These are phyloP conservation scores for Osmerus eperlanus DNA, from an alignment of 2,113 vertebrate genomes.

Conservation along the genomic window DNA sequence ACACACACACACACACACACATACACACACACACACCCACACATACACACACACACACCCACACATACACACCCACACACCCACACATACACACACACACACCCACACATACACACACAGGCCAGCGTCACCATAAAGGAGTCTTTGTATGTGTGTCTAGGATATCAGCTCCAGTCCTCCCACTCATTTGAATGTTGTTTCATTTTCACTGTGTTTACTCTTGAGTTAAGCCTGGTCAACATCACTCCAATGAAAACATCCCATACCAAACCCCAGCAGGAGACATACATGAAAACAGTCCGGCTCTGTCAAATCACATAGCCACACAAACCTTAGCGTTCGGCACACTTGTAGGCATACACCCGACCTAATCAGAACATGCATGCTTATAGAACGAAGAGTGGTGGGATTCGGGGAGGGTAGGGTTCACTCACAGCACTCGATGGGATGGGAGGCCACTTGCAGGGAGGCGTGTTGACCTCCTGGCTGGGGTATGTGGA, in stretches of 20 bases:
- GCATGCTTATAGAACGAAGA: not conserved
- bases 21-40: conserved; percentile 3
- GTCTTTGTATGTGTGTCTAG: conserved; percentile 34
- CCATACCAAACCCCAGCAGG: conserved; percentile 18
- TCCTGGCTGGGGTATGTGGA: conserved; percentile 87
- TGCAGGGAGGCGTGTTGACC: conserved; percentile 87
- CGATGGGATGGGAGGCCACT: conserved; percentile 89
- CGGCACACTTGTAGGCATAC: not conserved
- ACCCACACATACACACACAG: conserved; percentile 24
- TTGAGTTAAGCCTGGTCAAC: conserved; percentile 45
- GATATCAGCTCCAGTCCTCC: conserved; percentile 24
- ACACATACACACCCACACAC: too few species aligned
- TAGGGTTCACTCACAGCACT: conserved; percentile 86
- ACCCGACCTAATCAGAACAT: not conserved
- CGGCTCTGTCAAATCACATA: conserved; percentile 10
- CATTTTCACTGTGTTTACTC: conserved; percentile 26
- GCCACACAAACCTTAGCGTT: not conserved
- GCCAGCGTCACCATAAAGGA: conserved; percentile 40
- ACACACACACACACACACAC: conserved; percentile 31
- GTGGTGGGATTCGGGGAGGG: not conserved
- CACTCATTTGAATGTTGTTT: conserved; percentile 45
- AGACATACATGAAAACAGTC: conserved; percentile 1
- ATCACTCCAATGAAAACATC: conserved; percentile 31
- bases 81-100: too few species aligned
- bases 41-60: too few species aligned